A percentile compares a stretch with the other conserved stretches of the same genome.
phyloP scores from a whole-genome alignment of 2,888 invertebrate species.

The Beris chalybata region DNA sequence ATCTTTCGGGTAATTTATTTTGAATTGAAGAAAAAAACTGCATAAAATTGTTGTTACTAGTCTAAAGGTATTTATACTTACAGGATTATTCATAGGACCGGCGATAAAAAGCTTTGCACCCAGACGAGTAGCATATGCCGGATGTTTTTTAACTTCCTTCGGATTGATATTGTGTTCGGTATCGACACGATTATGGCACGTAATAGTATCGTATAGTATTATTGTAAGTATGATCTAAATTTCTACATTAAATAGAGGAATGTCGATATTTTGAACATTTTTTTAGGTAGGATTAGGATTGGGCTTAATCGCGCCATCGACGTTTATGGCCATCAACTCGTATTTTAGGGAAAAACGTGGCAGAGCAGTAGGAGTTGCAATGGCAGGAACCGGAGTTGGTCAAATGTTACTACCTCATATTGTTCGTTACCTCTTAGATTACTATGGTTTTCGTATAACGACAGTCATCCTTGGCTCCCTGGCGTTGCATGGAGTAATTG shows the following conservation, averaged over 20 bases:
- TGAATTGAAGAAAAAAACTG: constrained; percentile 12
- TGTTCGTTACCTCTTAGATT: constrained; percentile 65
- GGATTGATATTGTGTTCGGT: constrained; percentile 61
- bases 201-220: constrained; percentile 61
- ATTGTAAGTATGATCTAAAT: constrained; percentile 55
- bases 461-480: constrained; percentile 65
- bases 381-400: constrained; percentile 75
- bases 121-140: constrained; percentile 60
- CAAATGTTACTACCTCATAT: constrained; percentile 75
- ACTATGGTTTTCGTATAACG: constrained; percentile 67
- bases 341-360: constrained; percentile 70
- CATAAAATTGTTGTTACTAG: background rate
- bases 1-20: constrained; percentile 58
- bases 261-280: background rate
- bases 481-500: constrained; percentile 66
- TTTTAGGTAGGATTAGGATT: constrained; percentile 64
- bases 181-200: constrained; percentile 59
- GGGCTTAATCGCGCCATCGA: constrained; percentile 71
- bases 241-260: constrained; percentile 7
- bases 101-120: constrained; percentile 63
- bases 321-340: constrained; percentile 71
- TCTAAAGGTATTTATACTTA: constrained; percentile 37
- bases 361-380: constrained; percentile 73
- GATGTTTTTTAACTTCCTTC: constrained; percentile 59
- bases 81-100: constrained; percentile 70